A percentile compares a stretch with the other conserved stretches of the same genome.
phyloP scores from a whole-genome alignment of 35 echinoderm and acorn worm species.

The Eucidaris tribuloides region DNA sequence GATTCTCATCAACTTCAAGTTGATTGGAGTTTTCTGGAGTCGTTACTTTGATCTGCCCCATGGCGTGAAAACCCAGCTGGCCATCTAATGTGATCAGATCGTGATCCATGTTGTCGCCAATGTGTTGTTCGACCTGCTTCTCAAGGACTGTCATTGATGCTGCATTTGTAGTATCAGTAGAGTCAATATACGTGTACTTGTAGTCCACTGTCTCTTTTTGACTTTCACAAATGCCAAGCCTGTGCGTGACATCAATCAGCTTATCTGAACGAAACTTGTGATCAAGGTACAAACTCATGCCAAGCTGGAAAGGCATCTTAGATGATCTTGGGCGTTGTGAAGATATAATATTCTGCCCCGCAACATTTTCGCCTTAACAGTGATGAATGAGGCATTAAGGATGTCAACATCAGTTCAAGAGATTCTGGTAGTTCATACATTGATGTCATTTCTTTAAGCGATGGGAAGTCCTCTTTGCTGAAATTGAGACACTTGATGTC shows the following conservation, averaged over 20 bases:
- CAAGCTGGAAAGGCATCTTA: constrained; percentile 57
- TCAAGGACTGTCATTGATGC: constrained; percentile 38
- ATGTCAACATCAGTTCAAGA: constrained; percentile 28
- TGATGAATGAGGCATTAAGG: constrained; percentile 28
- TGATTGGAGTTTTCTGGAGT: constrained; percentile 60
- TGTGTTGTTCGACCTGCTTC: constrained; percentile 27
- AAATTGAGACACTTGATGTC: constrained; percentile 62
- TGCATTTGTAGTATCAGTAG: constrained; percentile 19
- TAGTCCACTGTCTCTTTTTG: constrained; percentile 21
- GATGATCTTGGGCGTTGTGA: constrained; percentile 52
- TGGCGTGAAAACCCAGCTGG: constrained; percentile 39
- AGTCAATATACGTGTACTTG: constrained; percentile 52
- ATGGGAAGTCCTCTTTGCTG: constrained; percentile 38
- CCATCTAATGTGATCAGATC: constrained; percentile 48
- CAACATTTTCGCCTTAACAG: constrained; percentile 15
- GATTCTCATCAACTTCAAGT: constrained; percentile 53
- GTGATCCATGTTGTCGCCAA: constrained; percentile 51
- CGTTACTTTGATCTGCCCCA: constrained; percentile 55
- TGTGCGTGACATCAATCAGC: constrained; percentile 32
- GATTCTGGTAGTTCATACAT: constrained; percentile 33
- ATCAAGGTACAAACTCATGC: constrained; percentile 53
- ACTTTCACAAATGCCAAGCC: constrained; percentile 33
- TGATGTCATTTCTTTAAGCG: constrained; percentile 50
- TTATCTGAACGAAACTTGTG: constrained; percentile 47
- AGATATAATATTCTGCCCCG: constrained; percentile 61